Evolutionary conservation across 2,113 vertebrate genomes (phyloP).

Genomic region (Chloebia gouldiae): DNA sequence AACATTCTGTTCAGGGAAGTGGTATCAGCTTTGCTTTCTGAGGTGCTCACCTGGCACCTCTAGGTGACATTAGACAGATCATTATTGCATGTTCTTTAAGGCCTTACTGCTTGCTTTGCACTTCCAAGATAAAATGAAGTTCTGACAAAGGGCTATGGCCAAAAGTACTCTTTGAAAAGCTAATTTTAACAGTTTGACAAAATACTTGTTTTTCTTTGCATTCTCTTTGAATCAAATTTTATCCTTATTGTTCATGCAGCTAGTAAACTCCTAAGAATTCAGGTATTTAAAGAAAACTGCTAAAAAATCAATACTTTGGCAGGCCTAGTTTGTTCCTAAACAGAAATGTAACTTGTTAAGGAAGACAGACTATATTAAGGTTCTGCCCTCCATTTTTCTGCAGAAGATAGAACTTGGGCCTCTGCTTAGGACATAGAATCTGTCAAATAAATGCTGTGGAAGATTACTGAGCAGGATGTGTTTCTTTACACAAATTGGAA

Average conservation of each 20-base stretch:
- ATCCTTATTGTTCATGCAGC: neutral
- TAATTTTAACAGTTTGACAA: neutral
- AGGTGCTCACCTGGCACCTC: neutral
- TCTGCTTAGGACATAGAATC: neutral
- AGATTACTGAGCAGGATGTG: neutral
- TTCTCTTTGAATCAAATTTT: neutral
- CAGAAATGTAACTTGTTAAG: neutral
- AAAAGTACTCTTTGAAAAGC: neutral
- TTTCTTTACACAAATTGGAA: neutral
- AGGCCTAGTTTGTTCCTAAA: neutral
- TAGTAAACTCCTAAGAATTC: neutral
- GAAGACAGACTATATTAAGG: neutral
- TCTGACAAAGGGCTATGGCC: neutral
- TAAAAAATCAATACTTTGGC: neutral
- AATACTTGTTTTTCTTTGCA: neutral
- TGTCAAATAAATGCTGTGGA: neutral
- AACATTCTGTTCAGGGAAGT: neutral
- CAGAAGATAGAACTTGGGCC: neutral
- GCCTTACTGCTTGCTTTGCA: neutral
- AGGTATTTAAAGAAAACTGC: neutral
- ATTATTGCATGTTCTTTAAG: neutral
- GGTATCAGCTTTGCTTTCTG: neutral
- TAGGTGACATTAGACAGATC: neutral
- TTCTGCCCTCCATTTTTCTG: neutral
- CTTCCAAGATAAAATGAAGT: neutral